Percentiles rank a stretch among this genome's conserved stretches.
phyloP scores from a whole-genome alignment of 1,140 invertebrate species.

The Bombus turneri region DNA sequence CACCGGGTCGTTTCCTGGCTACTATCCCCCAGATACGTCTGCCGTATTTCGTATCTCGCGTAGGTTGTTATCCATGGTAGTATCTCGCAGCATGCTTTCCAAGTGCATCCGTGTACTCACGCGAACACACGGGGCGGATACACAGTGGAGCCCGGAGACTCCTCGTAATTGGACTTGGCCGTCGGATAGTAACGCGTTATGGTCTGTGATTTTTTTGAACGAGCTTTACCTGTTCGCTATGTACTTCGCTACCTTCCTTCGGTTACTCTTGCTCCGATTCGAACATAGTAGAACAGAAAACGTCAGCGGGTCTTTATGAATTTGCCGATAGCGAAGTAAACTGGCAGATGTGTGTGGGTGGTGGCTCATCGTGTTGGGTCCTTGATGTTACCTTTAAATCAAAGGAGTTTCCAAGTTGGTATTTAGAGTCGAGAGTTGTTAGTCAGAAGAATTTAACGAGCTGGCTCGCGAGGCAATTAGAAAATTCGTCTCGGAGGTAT shows the following conservation, averaged over 20 bases:
- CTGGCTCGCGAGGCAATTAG: background rate
- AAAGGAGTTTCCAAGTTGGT: background rate
- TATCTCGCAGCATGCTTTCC: constrained; percentile 42
- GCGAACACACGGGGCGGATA: constrained; percentile 23
- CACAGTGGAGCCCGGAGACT: background rate
- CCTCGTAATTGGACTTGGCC: constrained; percentile 49
- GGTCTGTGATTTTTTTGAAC: constrained; percentile 35
- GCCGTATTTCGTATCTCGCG: constrained; percentile 51
- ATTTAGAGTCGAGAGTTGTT: background rate
- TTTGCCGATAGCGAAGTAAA: constrained; percentile 19
- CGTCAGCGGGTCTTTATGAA: background rate
- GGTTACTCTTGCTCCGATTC: no score
- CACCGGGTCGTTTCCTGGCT: constrained; percentile 57
- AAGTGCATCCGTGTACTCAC: constrained; percentile 32
- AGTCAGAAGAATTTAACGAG: constrained; percentile 16
- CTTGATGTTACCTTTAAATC: constrained; percentile 25
- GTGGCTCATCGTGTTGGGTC: background rate
- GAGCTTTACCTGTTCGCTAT: background rate
- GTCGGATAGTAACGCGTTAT: constrained; percentile 48
- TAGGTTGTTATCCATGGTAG: constrained; percentile 47
- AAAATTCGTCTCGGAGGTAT: background rate
- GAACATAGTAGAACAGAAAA: no score
- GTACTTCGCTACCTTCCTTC: background rate
- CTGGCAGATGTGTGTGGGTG: background rate
- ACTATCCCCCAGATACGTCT: constrained; percentile 34